Evolutionary conservation across 2,113 vertebrate genomes (phyloP), one percentile per base, ranked within the genome.

Genomic region (Stomatorhinus ivindoensis): DNA sequence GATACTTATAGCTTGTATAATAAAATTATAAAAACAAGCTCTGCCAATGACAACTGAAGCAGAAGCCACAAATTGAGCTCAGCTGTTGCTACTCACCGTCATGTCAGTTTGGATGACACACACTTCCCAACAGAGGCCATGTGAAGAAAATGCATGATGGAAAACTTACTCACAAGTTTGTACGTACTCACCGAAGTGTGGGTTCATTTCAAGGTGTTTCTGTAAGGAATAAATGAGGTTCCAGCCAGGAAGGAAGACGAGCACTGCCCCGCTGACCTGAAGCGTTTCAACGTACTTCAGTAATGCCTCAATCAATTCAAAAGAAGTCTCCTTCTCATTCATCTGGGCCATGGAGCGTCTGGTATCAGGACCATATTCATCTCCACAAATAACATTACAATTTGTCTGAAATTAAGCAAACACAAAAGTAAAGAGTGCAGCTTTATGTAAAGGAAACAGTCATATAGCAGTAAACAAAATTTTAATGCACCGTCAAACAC

Each of bases 161-260:
- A 65, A 10, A 31, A 69, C 3, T 31, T 3, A 27, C 4, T 4
- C 3, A 69, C 10, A 69, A 69, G 61, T 69, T 31, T 69, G 3
- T 27, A 65, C 39, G 42, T 35, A 76, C 89, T 46, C 96, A 99
- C 98, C 97, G n/a, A 99, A 99, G 94, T 97, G 96, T 0, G 97
- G 94, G 93, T 95, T 98, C 95, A 94, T 96, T 95, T 99, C 97
- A 91, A 99, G 95, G 93, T 98, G 97, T 89, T 97, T 97, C 95
- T 99, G 98, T 97, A 99, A 97, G 55, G 97, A 97, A 73, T 96
- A 97, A 92, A 99, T 99, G 92, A 99, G 96, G 91, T 99, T 99
- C 98, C 98, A 99, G 90, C 98, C 98, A 31, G 98, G 97, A 88
- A 99, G 95, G 93, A 99, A 99, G 85, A 99, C 87, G 31, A 99